Percentiles rank a stretch among this genome's conserved stretches.
These are phyloP conservation scores for Brachyalestes nurse DNA, from an alignment of 2,797 vertebrate genomes.

Conservation along the genomic window DNA sequence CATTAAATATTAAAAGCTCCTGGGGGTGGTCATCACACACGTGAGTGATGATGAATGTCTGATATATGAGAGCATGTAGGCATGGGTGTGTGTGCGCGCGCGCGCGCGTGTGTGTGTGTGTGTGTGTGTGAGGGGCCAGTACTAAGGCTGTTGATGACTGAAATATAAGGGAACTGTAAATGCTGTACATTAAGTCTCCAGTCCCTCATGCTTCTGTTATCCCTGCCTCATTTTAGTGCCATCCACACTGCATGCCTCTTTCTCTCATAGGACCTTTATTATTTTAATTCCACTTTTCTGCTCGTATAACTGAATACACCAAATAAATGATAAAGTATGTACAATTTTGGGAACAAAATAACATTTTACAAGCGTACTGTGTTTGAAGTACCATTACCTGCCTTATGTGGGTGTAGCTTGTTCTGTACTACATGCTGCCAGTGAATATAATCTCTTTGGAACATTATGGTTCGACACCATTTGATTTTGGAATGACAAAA, in stretches of 20 bases:
- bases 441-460: background rate
- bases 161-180: constrained; percentile 11
- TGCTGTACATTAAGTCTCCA: constrained; percentile 5
- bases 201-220: background rate
- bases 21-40: constrained; percentile 63
- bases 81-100: background rate
- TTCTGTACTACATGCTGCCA: background rate
- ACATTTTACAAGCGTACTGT: background rate
- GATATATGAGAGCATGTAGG: constrained; percentile 51
- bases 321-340: constrained; percentile 10
- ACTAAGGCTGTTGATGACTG: constrained; percentile 28
- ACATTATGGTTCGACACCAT: background rate
- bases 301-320: constrained; percentile 43
- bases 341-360: background rate
- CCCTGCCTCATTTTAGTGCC: constrained; percentile 1
- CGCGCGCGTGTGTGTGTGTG: constrained; percentile 23
- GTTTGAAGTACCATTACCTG: background rate
- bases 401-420: background rate
- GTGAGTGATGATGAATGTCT: constrained; percentile 64
- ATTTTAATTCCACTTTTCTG: constrained; percentile 5
- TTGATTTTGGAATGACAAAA: too few species aligned
- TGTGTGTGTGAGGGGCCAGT: constrained; percentile 34
- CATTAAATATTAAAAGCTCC: constrained; percentile 68
- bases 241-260: background rate
- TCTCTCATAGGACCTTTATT: constrained; percentile 13